These are phyloP conservation scores for Alosa sapidissima DNA, from an alignment of 2,797 vertebrate species.

Conservation along the genomic window DNA sequence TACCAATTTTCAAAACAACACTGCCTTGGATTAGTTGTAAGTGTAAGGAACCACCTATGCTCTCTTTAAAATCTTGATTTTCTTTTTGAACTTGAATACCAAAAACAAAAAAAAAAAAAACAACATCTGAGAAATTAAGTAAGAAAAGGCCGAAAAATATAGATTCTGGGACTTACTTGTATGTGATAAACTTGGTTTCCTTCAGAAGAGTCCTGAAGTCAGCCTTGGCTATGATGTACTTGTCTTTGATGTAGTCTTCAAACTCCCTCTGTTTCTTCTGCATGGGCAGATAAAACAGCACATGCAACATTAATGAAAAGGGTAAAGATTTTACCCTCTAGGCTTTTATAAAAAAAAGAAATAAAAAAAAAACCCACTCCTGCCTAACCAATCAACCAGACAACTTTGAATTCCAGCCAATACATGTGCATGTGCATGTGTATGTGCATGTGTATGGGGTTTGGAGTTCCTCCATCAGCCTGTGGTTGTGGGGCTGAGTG, in stretches of 20 bases:
- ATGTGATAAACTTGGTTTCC: constrained; percentile 99
- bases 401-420: no score
- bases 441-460: background rate
- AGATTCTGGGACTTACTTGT: constrained; percentile 64
- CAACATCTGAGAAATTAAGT: background rate
- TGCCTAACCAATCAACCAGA: background rate
- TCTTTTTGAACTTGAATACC: background rate
- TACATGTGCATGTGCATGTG: background rate
- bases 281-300: constrained; percentile 42
- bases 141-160: background rate
- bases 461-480: background rate
- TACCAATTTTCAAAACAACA: background rate
- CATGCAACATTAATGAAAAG: background rate
- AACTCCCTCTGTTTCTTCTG: constrained; percentile 98
- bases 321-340: background rate
- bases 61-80: background rate
- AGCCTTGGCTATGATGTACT: constrained; percentile 98
- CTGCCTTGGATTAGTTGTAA: background rate
- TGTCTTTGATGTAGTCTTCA: constrained; percentile 99
- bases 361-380: background rate
- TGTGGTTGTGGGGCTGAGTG: background rate
- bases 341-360: background rate
- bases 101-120: background rate
- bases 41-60: no score
- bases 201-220: constrained; percentile 97